Base-by-base conservation (phyloP, 2,888 invertebrate genomes). In the Euzophera pinguis region DNA sequence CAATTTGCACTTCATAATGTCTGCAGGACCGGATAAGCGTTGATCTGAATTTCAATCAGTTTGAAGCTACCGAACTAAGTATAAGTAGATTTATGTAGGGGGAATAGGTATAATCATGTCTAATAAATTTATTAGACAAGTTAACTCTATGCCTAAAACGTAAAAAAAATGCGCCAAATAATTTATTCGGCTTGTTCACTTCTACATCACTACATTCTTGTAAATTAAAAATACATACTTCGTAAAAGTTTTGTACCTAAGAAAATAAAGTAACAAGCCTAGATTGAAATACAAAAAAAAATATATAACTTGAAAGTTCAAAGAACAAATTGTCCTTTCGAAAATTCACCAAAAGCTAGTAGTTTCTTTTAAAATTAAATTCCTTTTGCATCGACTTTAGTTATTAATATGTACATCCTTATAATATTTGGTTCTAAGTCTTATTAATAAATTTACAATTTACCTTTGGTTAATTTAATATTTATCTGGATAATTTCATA, bases 381-480 rank as follows among this genome's bases (percentile, higher is more conserved):
- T 87, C 84, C 79, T 72, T 80, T 80, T 76, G 81, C 84, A 83
- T 84, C 78, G 75, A 75, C 63, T 65, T 62, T 47, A 13, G 16
- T 51, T 42, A 53, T 73, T 80, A 81, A 54, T 79, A 10, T 50
- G 50, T 55, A 57, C 27, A 47, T 39, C 62, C 64, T 62, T 64
- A 3, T 45, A 59, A 55, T 48, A 54, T 60, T 68, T 62, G 53
- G 50, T 57, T 49, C 60, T 62, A 56, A 42, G 14, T 52, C 50
- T 50, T 1, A 16, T 47, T 53, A 52, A 52, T 34, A 27, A 55
- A 56, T 58, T 54, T 57, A 58, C 55, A 57, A 38, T 39, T 41
- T 1, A 14, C 16, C n/a, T 16, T 27, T 38, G 37, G 13, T 27
- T 2, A 22, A 22, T 48, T 48, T 37, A 29, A 10, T 43, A 39